Evolutionary conservation across 2,888 invertebrate genomes (phyloP).

Genomic region (Drosophila mulleri): DNA sequence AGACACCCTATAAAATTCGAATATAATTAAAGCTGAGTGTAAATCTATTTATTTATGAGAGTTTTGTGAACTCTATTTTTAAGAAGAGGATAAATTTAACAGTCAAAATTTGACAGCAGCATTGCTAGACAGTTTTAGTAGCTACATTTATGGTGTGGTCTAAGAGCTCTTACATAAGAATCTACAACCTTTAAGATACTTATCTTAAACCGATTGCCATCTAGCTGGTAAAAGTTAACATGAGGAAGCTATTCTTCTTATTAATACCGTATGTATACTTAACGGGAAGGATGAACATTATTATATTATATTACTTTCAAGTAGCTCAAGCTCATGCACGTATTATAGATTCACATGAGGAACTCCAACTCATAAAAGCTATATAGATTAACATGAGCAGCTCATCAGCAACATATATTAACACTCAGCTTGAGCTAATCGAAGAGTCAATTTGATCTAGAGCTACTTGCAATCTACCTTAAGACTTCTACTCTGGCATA

Average conservation of each 20-base stretch:
- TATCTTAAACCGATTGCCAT: neutral
- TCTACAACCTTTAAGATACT: no score
- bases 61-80: no score
- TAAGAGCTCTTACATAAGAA: no score
- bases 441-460: neutral
- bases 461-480: neutral
- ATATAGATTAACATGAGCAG: neutral
- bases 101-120: neutral
- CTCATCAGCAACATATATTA: neutral
- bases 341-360: neutral
- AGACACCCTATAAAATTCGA: constrained; percentile 10
- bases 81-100: neutral
- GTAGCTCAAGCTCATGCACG: no score
- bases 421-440: neutral
- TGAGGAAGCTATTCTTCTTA: neutral
- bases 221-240: neutral
- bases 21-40: no score
- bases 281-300: no score
- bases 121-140: neutral
- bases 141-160: no score
- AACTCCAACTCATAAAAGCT: neutral
- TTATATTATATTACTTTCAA: no score
- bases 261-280: no score
- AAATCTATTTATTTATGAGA: no score
- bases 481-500: neutral